Evolutionary conservation across 2,888 invertebrate genomes (phyloP).

Genomic region (Calliopum simillimum): DNA sequence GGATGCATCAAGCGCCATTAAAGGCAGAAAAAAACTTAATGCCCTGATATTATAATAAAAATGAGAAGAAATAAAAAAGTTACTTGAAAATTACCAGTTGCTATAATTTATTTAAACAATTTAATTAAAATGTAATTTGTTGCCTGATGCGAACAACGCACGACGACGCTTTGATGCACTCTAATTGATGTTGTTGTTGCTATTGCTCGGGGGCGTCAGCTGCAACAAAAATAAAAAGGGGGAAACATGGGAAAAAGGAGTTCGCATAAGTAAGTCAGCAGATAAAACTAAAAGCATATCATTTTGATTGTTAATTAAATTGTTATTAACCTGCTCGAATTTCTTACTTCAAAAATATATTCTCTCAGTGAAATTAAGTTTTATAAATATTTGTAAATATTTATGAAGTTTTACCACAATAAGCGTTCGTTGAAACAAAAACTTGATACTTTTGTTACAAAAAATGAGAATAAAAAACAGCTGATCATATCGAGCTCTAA

Average conservation of each 20-base stretch:
- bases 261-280: not conserved
- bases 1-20: conserved; percentile 50
- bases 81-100: conserved; percentile 48
- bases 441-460: no score
- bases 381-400: no score
- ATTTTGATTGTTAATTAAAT: conserved; percentile 17
- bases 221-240: not conserved
- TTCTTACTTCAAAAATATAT: no score
- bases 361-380: no score
- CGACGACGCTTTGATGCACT: conserved; percentile 38
- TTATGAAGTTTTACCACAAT: no score
- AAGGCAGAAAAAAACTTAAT: conserved; percentile 43
- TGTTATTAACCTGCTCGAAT: not conserved
- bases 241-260: not conserved
- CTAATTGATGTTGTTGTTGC: not conserved
- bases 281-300: not conserved
- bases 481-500: no score
- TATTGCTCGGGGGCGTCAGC: conserved; percentile 22
- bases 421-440: no score
- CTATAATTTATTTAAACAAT: conserved; percentile 63
- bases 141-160: conserved; percentile 42
- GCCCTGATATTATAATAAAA: not conserved
- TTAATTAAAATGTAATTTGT: conserved; percentile 66
- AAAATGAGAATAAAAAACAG: no score
- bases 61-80: conserved; percentile 33